Conservation (phyloP, 2,888 invertebrate species). For the Hirudinaria manillensis region DNA sequence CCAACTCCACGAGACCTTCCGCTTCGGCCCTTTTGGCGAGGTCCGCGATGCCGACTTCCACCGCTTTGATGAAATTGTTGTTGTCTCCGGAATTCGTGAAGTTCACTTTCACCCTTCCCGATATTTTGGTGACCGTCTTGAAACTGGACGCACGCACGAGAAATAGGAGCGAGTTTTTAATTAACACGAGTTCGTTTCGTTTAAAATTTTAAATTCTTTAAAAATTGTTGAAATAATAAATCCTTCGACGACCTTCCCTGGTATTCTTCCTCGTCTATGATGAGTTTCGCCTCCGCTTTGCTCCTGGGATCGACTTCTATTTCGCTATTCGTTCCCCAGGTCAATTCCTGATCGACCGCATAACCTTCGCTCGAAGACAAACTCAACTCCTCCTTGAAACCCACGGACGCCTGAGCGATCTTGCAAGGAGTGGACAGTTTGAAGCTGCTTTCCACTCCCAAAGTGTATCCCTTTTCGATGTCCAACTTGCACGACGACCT, state of each 20-base stretch:
- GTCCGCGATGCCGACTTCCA: conserved; percentile 48
- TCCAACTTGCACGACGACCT: conserved; percentile 45
- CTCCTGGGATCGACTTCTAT: conserved; percentile 47
- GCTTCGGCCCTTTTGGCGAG: conserved; percentile 43
- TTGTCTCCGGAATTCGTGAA: conserved; percentile 53
- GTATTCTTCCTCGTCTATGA: conserved; percentile 56
- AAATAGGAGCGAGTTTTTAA: no score
- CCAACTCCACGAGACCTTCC: conserved; percentile 35
- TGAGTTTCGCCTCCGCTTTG: conserved; percentile 54
- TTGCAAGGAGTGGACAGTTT: conserved; percentile 56
- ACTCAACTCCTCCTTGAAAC: conserved; percentile 52
- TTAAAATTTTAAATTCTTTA: no score
- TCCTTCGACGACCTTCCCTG: conserved; percentile 42
- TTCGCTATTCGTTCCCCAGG: conserved; percentile 56
- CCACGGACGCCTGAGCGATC: conserved; percentile 52
- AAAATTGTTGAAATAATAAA: no score
- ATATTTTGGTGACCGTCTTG: conserved; percentile 47
- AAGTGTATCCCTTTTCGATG: conserved; percentile 43
- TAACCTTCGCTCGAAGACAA: conserved; percentile 51
- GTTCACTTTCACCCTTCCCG: conserved; percentile 49
- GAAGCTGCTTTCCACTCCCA: conserved; percentile 54
- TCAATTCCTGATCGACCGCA: conserved; percentile 51
- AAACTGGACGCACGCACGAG: conserved; percentile 42
- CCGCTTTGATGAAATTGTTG: conserved; percentile 51
- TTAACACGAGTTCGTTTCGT: no score